phyloP scores from a whole-genome alignment of 1,140 invertebrate species.

The Asobara japonica region DNA sequence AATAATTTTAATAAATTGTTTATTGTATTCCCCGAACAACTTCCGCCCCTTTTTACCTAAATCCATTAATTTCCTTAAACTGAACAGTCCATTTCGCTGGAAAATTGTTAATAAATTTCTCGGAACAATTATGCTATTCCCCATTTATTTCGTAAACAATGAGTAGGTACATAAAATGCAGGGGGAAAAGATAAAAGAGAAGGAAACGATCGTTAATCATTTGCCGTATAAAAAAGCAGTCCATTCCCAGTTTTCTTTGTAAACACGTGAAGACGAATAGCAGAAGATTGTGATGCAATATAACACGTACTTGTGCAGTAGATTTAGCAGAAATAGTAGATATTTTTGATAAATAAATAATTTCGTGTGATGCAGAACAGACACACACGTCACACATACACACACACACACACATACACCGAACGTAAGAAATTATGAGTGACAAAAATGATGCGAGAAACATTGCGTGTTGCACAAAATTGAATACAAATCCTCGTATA shows the following conservation, averaged over 20 bases:
- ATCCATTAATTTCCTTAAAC: too few species aligned
- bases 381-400: neutral
- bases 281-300: neutral
- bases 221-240: neutral
- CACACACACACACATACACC: neutral
- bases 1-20: too few species aligned
- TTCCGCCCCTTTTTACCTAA: too few species aligned
- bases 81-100: too few species aligned
- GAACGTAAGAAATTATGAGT: neutral
- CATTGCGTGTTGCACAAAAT: too few species aligned
- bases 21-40: too few species aligned
- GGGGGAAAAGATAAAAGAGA: neutral
- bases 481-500: too few species aligned
- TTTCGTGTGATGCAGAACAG: neutral
- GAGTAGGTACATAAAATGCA: neutral
- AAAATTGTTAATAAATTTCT: too few species aligned
- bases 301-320: neutral
- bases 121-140: too few species aligned
- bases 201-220: neutral
- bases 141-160: neutral
- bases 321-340: neutral
- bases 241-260: neutral
- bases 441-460: neutral
- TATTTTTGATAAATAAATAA: neutral
- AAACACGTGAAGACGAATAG: neutral